Percentiles rank a stretch among this genome's conserved stretches.
These are phyloP conservation scores for Zosterops hypoxanthus DNA, from an alignment of 2,113 vertebrate species.

Conservation along the genomic window DNA sequence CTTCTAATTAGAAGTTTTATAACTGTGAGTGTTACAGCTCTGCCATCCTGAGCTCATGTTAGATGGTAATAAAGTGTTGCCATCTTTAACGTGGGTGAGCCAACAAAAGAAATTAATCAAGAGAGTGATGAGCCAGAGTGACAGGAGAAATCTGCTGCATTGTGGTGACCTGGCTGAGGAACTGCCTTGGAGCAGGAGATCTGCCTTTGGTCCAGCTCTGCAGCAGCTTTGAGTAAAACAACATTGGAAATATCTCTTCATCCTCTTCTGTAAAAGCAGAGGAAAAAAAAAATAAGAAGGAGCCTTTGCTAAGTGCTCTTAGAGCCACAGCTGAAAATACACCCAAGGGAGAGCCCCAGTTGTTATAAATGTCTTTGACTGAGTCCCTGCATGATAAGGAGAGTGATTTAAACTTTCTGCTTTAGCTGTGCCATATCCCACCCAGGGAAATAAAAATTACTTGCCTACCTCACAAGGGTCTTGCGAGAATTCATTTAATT, in stretches of 20 bases:
- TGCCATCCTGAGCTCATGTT: neutral
- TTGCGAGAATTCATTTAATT: slow-evolving; percentile 54
- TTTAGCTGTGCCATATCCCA: neutral
- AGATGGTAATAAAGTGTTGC: neutral
- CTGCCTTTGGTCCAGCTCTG: neutral
- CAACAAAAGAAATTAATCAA: neutral
- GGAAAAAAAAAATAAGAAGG: neutral
- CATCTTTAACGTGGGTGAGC: neutral
- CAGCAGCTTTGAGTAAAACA: neutral
- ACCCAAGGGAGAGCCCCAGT: neutral
- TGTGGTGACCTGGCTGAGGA: neutral
- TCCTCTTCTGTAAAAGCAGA: neutral
- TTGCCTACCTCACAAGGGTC: neutral
- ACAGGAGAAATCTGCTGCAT: neutral
- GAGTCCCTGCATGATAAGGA: neutral
- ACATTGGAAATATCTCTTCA: neutral
- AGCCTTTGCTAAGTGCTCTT: neutral
- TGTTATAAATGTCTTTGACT: slow-evolving; percentile 28
- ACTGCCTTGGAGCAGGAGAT: neutral
- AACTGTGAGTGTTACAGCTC: neutral
- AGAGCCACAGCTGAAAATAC: neutral
- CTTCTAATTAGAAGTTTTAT: neutral
- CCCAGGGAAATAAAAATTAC: slow-evolving; percentile 27
- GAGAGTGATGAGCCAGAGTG: neutral
- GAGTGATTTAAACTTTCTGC: slow-evolving; percentile 40